Evolutionary conservation across 2,888 invertebrate genomes (phyloP).

Genomic region (Lasioglossum morio): DNA sequence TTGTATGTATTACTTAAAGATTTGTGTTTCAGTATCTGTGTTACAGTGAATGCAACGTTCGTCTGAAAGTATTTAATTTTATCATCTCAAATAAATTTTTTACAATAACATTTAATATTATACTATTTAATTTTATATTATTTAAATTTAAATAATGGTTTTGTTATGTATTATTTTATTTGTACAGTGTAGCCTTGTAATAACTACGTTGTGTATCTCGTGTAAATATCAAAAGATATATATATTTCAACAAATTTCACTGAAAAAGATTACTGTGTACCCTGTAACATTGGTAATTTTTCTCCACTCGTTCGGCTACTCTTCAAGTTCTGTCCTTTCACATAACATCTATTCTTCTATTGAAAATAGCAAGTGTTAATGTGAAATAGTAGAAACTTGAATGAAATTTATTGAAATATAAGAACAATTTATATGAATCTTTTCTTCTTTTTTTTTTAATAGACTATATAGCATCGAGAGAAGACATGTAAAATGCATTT

Average conservation of each 20-base stretch:
- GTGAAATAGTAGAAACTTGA: slow-evolving; percentile 16
- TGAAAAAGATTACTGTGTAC: slow-evolving; percentile 32
- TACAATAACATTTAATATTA: slow-evolving; percentile 26
- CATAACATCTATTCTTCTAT: slow-evolving; percentile 8
- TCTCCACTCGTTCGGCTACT: not conserved
- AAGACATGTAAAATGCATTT: slow-evolving; percentile 69
- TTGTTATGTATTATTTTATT: slow-evolving; percentile 40
- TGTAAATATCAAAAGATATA: slow-evolving; percentile 53
- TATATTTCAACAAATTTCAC: slow-evolving; percentile 47
- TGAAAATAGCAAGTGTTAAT: slow-evolving; percentile 16
- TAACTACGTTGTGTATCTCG: slow-evolving; percentile 62
- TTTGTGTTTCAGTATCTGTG: slow-evolving; percentile 14
- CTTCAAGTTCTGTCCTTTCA: not conserved
- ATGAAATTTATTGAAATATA: slow-evolving; percentile 38
- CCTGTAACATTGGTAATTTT: slow-evolving; percentile 1
- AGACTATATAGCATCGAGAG: slow-evolving; percentile 46
- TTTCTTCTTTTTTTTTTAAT: slow-evolving; percentile 38
- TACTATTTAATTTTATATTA: slow-evolving; percentile 41
- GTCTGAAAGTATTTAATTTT: slow-evolving; percentile 19
- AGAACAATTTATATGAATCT: slow-evolving; percentile 39
- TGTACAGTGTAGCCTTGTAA: slow-evolving; percentile 62
- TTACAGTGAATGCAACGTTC: slow-evolving; percentile 16
- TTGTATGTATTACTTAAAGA: slow-evolving; percentile 4
- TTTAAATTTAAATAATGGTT: slow-evolving; percentile 53
- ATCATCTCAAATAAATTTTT: slow-evolving; percentile 15